These are phyloP conservation scores for Myotis myotis DNA, from an alignment of 2,797 vertebrate genomes.

Conservation along the genomic window DNA sequence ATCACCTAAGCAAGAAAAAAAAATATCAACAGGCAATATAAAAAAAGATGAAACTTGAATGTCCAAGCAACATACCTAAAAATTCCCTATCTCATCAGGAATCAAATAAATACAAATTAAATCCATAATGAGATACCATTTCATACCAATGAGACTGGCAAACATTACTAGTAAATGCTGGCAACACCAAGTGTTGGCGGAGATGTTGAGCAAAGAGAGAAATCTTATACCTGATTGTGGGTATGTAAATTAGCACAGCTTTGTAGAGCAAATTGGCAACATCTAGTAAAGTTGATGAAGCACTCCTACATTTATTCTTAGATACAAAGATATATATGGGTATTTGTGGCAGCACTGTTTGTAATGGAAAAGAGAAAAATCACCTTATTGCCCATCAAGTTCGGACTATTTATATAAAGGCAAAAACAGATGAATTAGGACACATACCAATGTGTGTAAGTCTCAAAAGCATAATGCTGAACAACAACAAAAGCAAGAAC, in stretches of 20 bases:
- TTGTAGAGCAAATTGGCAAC: constrained; percentile 15
- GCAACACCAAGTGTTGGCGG: constrained; percentile 15
- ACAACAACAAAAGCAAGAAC: not conserved
- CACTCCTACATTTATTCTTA: constrained; percentile 41
- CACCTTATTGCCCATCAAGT: not conserved
- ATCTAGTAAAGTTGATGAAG: constrained; percentile 2
- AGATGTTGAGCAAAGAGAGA: not conserved
- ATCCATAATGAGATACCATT: not conserved
- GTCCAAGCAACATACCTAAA: not conserved
- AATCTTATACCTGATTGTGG: not conserved
- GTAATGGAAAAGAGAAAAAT: constrained; percentile 30
- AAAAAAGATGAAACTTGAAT: not conserved
- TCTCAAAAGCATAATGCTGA: not conserved
- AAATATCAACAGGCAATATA: not conserved
- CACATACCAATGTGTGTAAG: not conserved
- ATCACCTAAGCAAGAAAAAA: not conserved
- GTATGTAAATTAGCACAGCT: constrained; percentile 51
- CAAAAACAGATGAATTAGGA: not conserved
- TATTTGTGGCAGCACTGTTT: not conserved
- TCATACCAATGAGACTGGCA: not conserved
- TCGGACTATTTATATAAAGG: not conserved
- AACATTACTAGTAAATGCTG: not conserved
- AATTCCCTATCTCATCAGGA: not conserved
- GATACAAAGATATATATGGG: not conserved
- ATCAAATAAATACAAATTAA: constrained; percentile 47